phyloP scores from a whole-genome alignment of 2,797 vertebrate genomes.

The Manis javanica region DNA sequence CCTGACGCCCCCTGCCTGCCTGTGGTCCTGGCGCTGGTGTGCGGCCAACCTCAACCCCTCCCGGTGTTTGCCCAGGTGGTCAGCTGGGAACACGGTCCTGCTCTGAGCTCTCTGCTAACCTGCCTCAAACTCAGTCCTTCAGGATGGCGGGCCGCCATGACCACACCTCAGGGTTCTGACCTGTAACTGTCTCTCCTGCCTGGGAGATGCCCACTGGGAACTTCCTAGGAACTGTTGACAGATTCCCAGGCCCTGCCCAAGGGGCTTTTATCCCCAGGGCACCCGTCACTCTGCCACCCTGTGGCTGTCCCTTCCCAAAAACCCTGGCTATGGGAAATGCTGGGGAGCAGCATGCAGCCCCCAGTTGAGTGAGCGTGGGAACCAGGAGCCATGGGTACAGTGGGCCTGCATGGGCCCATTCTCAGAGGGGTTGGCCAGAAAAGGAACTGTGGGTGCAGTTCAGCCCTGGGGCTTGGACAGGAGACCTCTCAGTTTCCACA shows the following conservation, averaged over 20 bases:
- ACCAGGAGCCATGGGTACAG: not conserved
- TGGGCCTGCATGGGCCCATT: not conserved
- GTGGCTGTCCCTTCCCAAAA: not conserved
- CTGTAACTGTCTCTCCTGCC: not conserved
- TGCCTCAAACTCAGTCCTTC: not conserved
- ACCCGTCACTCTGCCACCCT: not conserved
- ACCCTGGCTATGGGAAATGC: not conserved
- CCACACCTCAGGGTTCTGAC: not conserved
- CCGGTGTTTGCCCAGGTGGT: not conserved
- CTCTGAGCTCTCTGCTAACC: not conserved
- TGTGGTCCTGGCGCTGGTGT: not conserved
- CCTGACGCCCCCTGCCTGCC: not conserved
- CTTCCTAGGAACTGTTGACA: not conserved
- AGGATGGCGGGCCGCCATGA: not conserved
- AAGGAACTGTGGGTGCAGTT: not conserved
- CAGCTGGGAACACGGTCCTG: not conserved
- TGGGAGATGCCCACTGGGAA: not conserved
- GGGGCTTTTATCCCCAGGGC: not conserved
- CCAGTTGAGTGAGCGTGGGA: fast-evolving
- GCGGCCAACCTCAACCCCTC: not conserved
- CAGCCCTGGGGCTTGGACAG: not conserved
- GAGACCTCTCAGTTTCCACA: not conserved
- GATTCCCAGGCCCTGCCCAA: not conserved
- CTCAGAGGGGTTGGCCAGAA: not conserved
- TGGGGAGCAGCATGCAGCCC: not conserved